Conservation (phyloP, 2,888 invertebrate species). For the Lycocerus yunnanus region DNA sequence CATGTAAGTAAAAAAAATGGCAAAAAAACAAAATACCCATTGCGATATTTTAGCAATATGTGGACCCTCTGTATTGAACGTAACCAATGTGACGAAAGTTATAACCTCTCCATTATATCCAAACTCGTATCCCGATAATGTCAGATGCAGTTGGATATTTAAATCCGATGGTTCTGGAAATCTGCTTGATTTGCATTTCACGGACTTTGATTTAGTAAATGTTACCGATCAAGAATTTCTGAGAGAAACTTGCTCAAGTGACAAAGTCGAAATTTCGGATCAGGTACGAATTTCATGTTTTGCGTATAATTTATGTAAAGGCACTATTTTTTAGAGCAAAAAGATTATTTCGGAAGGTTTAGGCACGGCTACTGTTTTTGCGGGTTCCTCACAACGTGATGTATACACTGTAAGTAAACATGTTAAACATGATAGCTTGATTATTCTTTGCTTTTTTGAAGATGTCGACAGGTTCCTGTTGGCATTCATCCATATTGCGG, state of each 20-base stretch:
- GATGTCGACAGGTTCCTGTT: constrained; percentile 38
- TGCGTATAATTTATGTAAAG: too few species aligned
- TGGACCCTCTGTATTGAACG: constrained; percentile 57
- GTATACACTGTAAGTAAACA: constrained; percentile 34
- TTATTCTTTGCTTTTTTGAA: too few species aligned
- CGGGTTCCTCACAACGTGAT: constrained; percentile 40
- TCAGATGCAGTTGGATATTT: constrained; percentile 65
- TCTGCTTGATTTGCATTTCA: constrained; percentile 59
- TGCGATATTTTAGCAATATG: constrained; percentile 60
- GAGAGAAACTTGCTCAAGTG: constrained; percentile 54
- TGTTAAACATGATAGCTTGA: too few species aligned
- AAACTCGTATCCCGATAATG: constrained; percentile 59
- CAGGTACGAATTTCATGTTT: constrained; percentile 41
- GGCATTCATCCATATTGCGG: constrained; percentile 61
- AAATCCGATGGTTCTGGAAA: constrained; percentile 42
- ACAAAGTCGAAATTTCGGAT: constrained; percentile 59
- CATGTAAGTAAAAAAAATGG: constrained; percentile 55
- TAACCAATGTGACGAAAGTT: constrained; percentile 49
- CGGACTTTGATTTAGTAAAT: constrained; percentile 61
- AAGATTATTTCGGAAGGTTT: constrained; percentile 53
- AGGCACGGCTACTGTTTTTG: constrained; percentile 52
- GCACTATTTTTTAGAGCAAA: too few species aligned
- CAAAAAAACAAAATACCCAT: background rate
- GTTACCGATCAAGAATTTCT: constrained; percentile 44
- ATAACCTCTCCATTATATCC: constrained; percentile 67